Evolutionary conservation across 2,888 invertebrate species (phyloP), one percentile per base, ranked within the genome.

Genomic region (Pyrrhia umbra): DNA sequence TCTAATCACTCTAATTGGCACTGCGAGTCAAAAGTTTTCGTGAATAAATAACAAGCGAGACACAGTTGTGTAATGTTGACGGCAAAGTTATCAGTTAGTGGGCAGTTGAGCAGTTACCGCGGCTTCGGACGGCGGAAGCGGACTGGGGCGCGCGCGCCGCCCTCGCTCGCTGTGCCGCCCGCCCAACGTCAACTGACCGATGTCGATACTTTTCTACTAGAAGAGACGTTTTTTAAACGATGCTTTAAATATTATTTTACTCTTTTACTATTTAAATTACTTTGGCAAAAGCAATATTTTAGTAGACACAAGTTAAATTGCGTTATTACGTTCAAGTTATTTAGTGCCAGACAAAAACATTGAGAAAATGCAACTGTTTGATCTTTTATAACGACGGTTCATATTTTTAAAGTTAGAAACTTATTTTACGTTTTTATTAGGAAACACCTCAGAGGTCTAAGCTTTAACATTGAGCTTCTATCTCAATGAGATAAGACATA

Each of bases 71-170:
- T n/a, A n/a, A n/a, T n/a, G 61, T 70, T 49, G 55, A 34, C 66
- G 57, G 50, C 55, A 65, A 72, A 77, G 69, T 73, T 75, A 52
- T 58, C 57, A 60, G 58, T 42, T 50, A 59, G 49, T 43, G 64
- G 58, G 52, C 63, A 55, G 75, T 59, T 63, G 63, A 42, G 40
- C 67, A 76, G 81, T 75, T 77, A 75, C 79, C 75, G 77, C 77
- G 77, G 77, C 60, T 72, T 68, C 74, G 80, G 80, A 77, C 79
- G 83, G 85, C 81, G 84, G 86, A 86, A 80, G 80, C 81, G 79
- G 85, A 92, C 91, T 91, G 91, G 83, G 84, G 90, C 90, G 92
- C 90, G 85, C 89, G 90, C 90, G 90, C 92, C 89, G 89, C 90
- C 90, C 90, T 81, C 84, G 82, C 83, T 74, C 77, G 71, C 82